These are phyloP conservation scores for Penaeus chinensis DNA, from an alignment of 1,140 invertebrate genomes.

Conservation along the genomic window DNA sequence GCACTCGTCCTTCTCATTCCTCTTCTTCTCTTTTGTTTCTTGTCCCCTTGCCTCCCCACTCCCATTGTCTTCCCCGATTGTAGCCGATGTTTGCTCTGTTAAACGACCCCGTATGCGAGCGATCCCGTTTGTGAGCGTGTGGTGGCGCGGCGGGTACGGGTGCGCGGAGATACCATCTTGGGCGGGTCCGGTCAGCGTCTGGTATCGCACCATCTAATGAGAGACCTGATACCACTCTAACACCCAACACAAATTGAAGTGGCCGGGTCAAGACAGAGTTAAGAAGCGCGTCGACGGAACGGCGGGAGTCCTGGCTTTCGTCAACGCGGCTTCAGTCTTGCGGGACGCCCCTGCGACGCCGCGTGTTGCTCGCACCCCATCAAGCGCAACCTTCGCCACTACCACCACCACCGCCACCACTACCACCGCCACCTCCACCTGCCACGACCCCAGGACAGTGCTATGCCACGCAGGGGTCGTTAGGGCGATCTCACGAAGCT, in stretches of 20 bases:
- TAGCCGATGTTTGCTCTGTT: no score
- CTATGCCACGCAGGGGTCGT: not conserved
- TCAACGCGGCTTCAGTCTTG: not conserved
- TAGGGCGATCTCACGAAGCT: not conserved
- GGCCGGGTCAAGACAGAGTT: conserved; percentile 30
- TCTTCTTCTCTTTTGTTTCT: no score
- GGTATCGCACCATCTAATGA: conserved; percentile 55
- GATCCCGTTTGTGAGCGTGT: no score
- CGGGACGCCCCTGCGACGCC: not conserved
- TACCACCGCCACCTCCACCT: conserved; percentile 23
- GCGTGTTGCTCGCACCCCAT: conserved; percentile 10
- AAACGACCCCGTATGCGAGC: no score
- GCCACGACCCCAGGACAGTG: conserved; percentile 5
- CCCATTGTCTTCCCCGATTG: no score
- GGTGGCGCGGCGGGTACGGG: not conserved
- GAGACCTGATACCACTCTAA: conserved; percentile 42
- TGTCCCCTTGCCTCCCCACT: no score
- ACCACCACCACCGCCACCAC: not conserved
- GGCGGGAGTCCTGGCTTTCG: conserved; percentile 31
- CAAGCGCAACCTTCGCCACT: conserved; percentile 33
- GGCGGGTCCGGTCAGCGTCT: conserved; percentile 34
- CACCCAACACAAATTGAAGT: conserved; percentile 49
- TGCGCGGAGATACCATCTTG: conserved; percentile 44
- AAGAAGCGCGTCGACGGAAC: not conserved
- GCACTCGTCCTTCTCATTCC: no score